These are phyloP conservation scores for Cichlasoma orientale DNA, from an alignment of 2,797 vertebrate species.

Conservation along the genomic window DNA sequence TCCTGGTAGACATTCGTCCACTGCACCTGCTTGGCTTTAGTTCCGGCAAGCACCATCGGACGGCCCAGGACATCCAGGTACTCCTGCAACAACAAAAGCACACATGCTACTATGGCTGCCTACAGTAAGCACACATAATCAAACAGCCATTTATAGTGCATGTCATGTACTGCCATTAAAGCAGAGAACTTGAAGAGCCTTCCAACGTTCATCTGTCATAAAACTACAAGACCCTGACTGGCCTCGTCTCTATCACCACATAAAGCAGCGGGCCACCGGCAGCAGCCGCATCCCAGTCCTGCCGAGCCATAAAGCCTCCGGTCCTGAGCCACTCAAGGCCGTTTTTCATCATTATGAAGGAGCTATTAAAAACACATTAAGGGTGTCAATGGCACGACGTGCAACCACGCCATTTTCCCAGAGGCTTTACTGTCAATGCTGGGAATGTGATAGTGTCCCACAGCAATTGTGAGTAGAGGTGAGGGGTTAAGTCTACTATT, in stretches of 20 bases:
- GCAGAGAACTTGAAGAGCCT: conserved; percentile 50
- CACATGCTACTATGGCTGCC: neutral
- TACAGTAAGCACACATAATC: conserved; percentile 48
- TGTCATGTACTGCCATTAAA: conserved; percentile 51
- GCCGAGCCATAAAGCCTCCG: conserved; percentile 65
- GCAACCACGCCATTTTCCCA: conserved; percentile 63
- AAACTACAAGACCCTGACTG: conserved; percentile 69
- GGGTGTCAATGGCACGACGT: conserved; percentile 57
- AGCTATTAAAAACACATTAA: conserved; percentile 82
- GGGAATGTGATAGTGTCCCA: conserved; percentile 44
- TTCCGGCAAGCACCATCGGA: conserved; percentile 96
- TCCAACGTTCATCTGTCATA: conserved; percentile 58
- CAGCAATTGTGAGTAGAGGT: conserved; percentile 57
- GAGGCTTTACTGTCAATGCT: conserved; percentile 56
- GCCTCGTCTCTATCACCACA: conserved; percentile 60
- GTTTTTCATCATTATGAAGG: conserved; percentile 80
- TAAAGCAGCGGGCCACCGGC: conserved; percentile 68
- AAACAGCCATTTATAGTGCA: conserved; percentile 51
- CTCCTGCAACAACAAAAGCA: conserved; percentile 81
- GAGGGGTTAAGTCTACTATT: conserved; percentile 67
- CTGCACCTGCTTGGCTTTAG: conserved; percentile 93
- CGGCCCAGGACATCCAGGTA: conserved; percentile 97
- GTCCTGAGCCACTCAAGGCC: conserved; percentile 65
- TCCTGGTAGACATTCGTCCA: conserved; percentile 99
- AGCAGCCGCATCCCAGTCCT: conserved; percentile 32